These are phyloP conservation scores for Spondyliosoma cantharus DNA, from an alignment of 2,797 vertebrate species.

Conservation along the genomic window DNA sequence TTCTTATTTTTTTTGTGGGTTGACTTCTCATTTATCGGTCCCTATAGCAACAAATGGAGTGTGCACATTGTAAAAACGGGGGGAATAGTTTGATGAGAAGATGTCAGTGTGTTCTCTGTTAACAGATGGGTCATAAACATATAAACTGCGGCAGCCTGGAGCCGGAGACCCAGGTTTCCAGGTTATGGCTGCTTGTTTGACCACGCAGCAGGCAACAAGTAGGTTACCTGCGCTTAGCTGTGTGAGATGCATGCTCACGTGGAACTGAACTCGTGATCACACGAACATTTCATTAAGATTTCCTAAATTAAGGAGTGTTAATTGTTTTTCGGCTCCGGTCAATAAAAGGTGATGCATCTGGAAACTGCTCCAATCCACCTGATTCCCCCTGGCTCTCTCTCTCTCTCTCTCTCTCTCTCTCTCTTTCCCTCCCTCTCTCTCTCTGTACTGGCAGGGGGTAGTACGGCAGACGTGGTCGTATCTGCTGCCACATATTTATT, in stretches of 20 bases:
- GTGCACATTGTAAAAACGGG: slow-evolving; percentile 3
- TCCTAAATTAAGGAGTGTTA: not conserved
- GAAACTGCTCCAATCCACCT: slow-evolving; percentile 16
- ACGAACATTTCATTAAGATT: not conserved
- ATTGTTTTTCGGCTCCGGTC: not conserved
- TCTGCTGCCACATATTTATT: slow-evolving; percentile 59
- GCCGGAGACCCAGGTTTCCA: slow-evolving; percentile 17
- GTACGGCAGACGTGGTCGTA: slow-evolving; percentile 43
- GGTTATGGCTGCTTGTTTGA: slow-evolving; percentile 33
- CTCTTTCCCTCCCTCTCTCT: slow-evolving; percentile 20
- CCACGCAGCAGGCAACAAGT: slow-evolving; percentile 53
- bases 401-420: slow-evolving; percentile 9
- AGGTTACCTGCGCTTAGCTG: slow-evolving; percentile 1
- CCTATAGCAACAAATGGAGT: slow-evolving; percentile 40
- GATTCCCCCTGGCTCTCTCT: slow-evolving; percentile 4
- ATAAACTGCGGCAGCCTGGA: slow-evolving; percentile 30
- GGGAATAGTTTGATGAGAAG: slow-evolving; percentile 24
- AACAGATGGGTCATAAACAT: slow-evolving; percentile 61
- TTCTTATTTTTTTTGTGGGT: slow-evolving; percentile 7
- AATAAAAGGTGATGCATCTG: slow-evolving; percentile 14
- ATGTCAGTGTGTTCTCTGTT: slow-evolving; percentile 20
- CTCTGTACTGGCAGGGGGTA: slow-evolving; percentile 28
- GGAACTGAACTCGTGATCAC: not conserved
- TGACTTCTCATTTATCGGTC: slow-evolving; percentile 1
- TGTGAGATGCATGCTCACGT: not conserved